Conservation (phyloP, 92 coral and sea anemone species). For the Heliopora coerulea region DNA sequence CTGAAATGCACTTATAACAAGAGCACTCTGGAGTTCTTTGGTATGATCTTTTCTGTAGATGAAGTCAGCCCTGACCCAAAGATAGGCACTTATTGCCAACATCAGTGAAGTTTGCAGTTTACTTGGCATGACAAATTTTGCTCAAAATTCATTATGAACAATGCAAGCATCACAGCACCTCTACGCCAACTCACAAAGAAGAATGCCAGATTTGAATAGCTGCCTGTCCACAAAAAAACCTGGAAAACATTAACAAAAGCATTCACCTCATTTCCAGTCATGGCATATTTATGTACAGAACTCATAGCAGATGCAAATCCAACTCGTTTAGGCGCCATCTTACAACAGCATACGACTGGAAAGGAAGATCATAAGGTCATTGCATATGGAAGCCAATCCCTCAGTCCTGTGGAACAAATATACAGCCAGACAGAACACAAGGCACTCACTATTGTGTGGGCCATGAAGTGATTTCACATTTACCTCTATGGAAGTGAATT, state of each 20-base stretch:
- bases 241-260: too few relatives aligned
- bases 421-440: constrained; percentile 20
- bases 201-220: too few relatives aligned
- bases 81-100: background rate
- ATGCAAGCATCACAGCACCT: too few relatives aligned
- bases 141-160: background rate
- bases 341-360: too few relatives aligned
- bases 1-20: too few relatives aligned
- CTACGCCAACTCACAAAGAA: too few relatives aligned
- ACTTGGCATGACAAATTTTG: constrained; percentile 9
- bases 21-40: background rate
- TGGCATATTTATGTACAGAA: too few relatives aligned
- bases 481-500: background rate
- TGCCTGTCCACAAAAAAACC: too few relatives aligned
- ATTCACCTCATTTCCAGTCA: too few relatives aligned
- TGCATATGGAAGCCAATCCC: background rate
- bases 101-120: background rate
- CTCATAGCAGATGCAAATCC: constrained; percentile 12
- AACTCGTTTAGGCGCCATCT: background rate
- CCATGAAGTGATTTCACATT: constrained; percentile 11
- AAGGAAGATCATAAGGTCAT: background rate
- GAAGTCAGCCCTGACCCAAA: background rate
- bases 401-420: background rate
- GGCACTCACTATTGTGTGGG: constrained; percentile 15
- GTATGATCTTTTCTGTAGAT: background rate